Evolutionary conservation across 2,888 invertebrate species (phyloP), one percentile per base, ranked within the genome.

Genomic region (Platycnemis pennipes): DNA sequence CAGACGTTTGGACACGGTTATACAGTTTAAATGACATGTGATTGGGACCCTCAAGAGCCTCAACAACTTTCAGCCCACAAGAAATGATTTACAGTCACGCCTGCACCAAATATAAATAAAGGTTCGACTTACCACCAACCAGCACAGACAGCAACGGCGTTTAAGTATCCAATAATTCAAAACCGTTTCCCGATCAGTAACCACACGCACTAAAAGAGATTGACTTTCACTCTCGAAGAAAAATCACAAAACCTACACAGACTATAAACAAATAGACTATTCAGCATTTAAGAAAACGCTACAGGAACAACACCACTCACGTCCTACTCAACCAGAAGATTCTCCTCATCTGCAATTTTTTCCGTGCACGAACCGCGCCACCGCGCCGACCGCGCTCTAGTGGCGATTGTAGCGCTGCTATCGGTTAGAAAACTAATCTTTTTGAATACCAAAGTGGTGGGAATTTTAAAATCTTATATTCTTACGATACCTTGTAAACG

Each of bases 101-200:
- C n/a, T n/a, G n/a, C n/a, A n/a, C n/a, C n/a, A n/a, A 53, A 53
- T 19, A 16, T 53, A 1, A 63, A 63, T 77, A 26, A n/a, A 77
- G 77, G 31, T 37, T 77, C 13, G 5, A 37, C 77, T 77, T 77
- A 77, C 77, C 77, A 77, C 37, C 13, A n/a, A 26, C 22, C 63
- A n/a, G n/a, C 63, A n/a, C 7, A 8, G 2, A 77, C 77, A 77
- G 77, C n/a, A 31, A 26, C 63, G 22, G 63, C 49, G 7, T 5
- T n/a, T 44, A 91, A 56, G 44, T 91, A 91, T 91, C 91, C 91
- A 91, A 56, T 63, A 63, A 69, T 91, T 63, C 63, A 44, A 45
- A 91, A 91, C 44, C 13, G 53, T 53, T 89, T 37, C 63, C n/a
- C 42, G 3, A n/a, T 4, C 63, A 3, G 77, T 42, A 91, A 91